phyloP scores from a whole-genome alignment of 2,113 vertebrate species.

The Microcebus murinus region DNA sequence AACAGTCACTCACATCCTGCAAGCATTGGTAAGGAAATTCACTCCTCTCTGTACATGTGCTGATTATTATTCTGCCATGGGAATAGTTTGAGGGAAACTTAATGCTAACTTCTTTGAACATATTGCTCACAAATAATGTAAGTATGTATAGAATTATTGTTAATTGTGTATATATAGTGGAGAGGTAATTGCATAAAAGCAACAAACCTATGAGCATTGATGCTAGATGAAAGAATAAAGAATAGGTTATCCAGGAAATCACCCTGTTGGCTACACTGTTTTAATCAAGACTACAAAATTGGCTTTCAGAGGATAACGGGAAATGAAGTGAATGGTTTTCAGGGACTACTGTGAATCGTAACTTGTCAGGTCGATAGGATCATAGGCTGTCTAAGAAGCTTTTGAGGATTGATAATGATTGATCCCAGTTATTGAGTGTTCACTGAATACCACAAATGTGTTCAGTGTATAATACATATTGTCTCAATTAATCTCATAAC shows the following conservation, averaged over 20 bases:
- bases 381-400: neutral
- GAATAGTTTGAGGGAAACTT: no score
- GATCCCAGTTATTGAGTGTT: neutral
- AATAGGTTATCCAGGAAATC: neutral
- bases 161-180: neutral
- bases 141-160: no score
- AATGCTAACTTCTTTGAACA: no score
- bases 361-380: fast-evolving
- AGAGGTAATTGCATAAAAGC: neutral
- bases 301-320: neutral
- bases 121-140: no score
- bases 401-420: neutral
- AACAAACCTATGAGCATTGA: neutral
- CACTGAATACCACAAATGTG: no score
- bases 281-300: neutral
- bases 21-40: no score
- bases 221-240: neutral
- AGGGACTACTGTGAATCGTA: neutral
- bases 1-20: no score
- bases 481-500: no score
- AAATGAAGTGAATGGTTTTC: neutral
- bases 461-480: no score
- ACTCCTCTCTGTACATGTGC: no score
- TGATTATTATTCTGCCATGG: no score
- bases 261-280: neutral